Percentiles rank a stretch among this genome's conserved stretches.
phyloP scores from a whole-genome alignment of 1,140 invertebrate species.

The Mizuhopecten yessoensis region DNA sequence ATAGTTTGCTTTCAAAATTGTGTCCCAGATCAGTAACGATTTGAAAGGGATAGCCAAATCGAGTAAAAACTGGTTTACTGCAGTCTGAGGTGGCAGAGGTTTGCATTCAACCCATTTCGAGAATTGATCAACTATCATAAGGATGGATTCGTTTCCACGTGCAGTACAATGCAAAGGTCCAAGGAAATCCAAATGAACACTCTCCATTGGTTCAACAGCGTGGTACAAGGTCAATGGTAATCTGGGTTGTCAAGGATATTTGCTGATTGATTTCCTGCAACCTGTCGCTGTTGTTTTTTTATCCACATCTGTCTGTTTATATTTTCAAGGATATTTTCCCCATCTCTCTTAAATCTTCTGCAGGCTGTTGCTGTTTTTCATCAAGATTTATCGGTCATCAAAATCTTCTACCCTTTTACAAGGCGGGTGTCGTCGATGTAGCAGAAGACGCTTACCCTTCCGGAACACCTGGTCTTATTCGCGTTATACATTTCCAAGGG shows the following conservation, averaged over 20 bases:
- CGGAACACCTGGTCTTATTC: too few species aligned
- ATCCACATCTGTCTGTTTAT: too few species aligned
- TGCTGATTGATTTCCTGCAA: too few species aligned
- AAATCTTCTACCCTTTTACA: too few species aligned
- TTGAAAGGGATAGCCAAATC: conserved; percentile 54
- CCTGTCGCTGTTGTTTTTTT: too few species aligned
- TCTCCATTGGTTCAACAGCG: conserved; percentile 58
- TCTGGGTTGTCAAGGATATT: background rate
- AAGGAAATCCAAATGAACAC: conserved; percentile 59
- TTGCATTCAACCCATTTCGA: conserved; percentile 61
- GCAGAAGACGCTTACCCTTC: too few species aligned
- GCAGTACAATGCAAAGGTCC: conserved; percentile 42
- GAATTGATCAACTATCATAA: conserved; percentile 64
- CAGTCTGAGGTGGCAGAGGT: conserved; percentile 55
- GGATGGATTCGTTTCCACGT: conserved; percentile 49
- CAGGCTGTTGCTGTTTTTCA: too few species aligned
- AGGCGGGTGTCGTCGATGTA: too few species aligned
- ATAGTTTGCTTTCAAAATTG: conserved; percentile 56
- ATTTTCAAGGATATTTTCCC: too few species aligned
- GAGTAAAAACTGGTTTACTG: conserved; percentile 56
- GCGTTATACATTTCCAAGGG: too few species aligned
- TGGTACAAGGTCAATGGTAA: conserved; percentile 44
- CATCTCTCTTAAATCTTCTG: too few species aligned
- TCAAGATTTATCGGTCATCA: too few species aligned
- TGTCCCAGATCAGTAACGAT: conserved; percentile 56